Evolutionary conservation across 2,888 invertebrate genomes (phyloP).

Genomic region (Drosophila flavopinicola): DNA sequence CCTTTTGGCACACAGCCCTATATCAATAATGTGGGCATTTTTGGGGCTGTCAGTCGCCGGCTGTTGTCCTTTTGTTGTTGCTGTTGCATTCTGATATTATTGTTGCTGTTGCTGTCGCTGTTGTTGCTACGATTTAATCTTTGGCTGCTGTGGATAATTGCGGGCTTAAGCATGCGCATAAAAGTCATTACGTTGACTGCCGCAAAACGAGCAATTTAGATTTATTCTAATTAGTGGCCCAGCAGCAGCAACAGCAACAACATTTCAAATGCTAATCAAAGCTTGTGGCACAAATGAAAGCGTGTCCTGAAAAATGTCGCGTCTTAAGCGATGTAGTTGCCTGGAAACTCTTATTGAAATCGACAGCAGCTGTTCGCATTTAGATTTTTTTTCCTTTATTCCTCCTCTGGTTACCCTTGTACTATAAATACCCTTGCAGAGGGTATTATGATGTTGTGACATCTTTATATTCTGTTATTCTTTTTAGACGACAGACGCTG

Average conservation of each 20-base stretch:
- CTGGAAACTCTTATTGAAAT: conserved; percentile 67
- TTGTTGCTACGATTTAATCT: conserved; percentile 70
- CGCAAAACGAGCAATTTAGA: conserved; percentile 77
- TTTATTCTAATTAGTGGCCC: conserved; percentile 73
- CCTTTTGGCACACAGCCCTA: conserved; percentile 27
- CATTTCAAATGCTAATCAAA: conserved; percentile 72
- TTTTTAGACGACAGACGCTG: too few species aligned
- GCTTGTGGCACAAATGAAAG: conserved; percentile 30
- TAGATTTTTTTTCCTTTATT: conserved; percentile 3
- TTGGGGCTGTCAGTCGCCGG: conserved; percentile 45
- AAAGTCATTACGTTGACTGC: conserved; percentile 75
- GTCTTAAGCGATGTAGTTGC: conserved; percentile 69
- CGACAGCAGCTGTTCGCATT: conserved; percentile 51
- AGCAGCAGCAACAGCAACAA: conserved; percentile 9
- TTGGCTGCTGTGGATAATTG: conserved; percentile 76
- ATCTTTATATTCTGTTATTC: background rate
- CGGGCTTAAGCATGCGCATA: conserved; percentile 76
- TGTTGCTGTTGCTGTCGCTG: conserved; percentile 16
- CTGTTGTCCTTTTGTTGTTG: conserved; percentile 37
- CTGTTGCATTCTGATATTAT: conserved; percentile 36
- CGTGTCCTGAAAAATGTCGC: conserved; percentile 70
- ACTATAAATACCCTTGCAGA: too few species aligned
- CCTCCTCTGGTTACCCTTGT: background rate
- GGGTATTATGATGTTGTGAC: background rate
- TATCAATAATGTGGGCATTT: conserved; percentile 73